Conservation (phyloP, 2,113 vertebrate species). For the Redunca redunca region DNA sequence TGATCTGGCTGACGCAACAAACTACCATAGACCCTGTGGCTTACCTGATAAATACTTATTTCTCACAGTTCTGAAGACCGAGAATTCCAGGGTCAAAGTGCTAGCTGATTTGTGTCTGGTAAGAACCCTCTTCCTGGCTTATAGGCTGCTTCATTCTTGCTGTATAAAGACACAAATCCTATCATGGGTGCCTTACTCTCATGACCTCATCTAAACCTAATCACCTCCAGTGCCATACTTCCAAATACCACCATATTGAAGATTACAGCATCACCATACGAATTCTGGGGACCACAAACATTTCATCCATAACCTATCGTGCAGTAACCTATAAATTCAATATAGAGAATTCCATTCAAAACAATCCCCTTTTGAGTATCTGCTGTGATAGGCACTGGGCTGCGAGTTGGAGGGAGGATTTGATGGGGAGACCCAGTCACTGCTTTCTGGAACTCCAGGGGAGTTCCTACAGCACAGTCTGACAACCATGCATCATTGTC, state of each 20-base stretch:
- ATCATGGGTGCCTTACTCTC: not conserved
- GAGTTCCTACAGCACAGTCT: not conserved
- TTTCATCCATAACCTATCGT: not conserved
- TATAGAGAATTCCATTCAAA: not conserved
- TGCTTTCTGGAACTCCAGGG: not conserved
- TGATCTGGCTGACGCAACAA: not conserved
- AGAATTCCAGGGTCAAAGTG: not conserved
- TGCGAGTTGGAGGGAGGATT: not conserved
- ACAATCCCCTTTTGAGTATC: not conserved
- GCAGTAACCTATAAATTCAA: not conserved
- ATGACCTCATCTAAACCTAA: too few species aligned
- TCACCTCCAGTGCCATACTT: not conserved
- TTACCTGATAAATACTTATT: not conserved
- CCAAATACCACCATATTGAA: not conserved
- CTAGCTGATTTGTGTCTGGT: not conserved
- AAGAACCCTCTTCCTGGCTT: not conserved
- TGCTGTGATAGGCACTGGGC: not conserved
- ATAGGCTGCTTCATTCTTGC: not conserved
- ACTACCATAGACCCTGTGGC: fast-evolving
- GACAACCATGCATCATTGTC: too few species aligned
- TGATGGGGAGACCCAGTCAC: not conserved
- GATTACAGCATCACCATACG: not conserved
- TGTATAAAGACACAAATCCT: not conserved
- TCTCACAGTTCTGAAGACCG: not conserved
- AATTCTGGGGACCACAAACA: not conserved